A percentile compares a stretch with the other conserved stretches of the same genome.
Conservation (phyloP, 1,140 invertebrate species). For the Diachasma alloeum region DNA sequence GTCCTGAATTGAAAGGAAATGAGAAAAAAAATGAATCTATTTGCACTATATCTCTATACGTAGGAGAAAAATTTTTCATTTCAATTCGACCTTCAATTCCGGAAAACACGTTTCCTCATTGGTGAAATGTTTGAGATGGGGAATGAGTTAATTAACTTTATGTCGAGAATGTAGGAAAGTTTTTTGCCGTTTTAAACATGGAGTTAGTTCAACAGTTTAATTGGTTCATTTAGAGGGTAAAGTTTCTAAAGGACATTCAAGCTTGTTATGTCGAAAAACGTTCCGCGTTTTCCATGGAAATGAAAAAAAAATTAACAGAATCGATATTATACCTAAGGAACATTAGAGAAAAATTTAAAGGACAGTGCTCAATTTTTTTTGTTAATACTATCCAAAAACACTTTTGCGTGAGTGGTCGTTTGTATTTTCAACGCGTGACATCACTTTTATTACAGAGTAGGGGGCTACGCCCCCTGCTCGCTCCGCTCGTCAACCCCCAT, state of each 20-base stretch:
- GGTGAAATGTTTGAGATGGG: neutral
- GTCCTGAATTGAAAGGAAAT: constrained; percentile 36
- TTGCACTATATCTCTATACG: neutral
- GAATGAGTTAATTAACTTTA: constrained; percentile 8
- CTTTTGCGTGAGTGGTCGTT: no score
- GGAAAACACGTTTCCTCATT: neutral
- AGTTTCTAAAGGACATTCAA: neutral
- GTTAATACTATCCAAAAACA: no score
- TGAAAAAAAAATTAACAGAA: no score
- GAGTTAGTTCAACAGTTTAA: neutral
- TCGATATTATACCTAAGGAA: no score
- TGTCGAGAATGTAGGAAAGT: neutral
- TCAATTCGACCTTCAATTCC: neutral
- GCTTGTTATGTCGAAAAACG: neutral
- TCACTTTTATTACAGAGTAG: no score
- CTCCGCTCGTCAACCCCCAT: no score
- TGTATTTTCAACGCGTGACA: no score
- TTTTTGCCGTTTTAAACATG: neutral
- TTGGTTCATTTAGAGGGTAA: neutral
- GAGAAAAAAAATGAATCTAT: no score
- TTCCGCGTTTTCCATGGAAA: no score
- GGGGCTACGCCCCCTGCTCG: no score
- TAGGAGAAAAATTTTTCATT: neutral
- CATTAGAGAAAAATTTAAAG: no score
- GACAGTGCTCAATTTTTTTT: neutral